These are phyloP conservation scores for Dexiosoma caninum DNA, from an alignment of 2,888 invertebrate genomes.

Conservation along the genomic window DNA sequence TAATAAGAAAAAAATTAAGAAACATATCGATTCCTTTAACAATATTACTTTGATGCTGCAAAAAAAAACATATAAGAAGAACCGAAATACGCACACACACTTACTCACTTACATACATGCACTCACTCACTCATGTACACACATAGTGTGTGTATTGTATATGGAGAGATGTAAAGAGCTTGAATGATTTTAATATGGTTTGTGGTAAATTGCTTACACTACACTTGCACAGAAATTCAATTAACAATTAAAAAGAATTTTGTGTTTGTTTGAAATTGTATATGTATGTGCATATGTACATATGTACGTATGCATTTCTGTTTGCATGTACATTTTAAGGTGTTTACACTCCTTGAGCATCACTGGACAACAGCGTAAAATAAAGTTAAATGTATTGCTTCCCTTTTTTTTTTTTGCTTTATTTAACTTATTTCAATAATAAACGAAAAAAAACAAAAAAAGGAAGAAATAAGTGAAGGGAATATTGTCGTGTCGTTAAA, in stretches of 20 bases:
- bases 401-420: constrained; percentile 6
- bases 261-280: background rate
- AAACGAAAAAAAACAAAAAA: constrained; percentile 32
- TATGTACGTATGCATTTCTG: background rate
- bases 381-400: constrained; percentile 43
- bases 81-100: background rate
- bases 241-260: constrained; percentile 64
- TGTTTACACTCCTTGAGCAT: constrained; percentile 30
- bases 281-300: background rate
- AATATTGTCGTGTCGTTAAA: constrained; percentile 16
- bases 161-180: constrained; percentile 39
- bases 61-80: background rate
- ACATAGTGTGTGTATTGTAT: no score
- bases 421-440: constrained; percentile 2
- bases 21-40: constrained; percentile 25
- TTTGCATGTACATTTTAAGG: background rate
- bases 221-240: constrained; percentile 64
- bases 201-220: constrained; percentile 64
- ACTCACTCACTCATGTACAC: background rate
- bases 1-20: constrained; percentile 31
- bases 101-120: background rate
- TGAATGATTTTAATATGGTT: constrained; percentile 54
- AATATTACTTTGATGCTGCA: constrained; percentile 39
- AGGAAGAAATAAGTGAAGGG: constrained; percentile 26
- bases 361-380: constrained; percentile 42